Evolutionary conservation across 2,797 vertebrate genomes (phyloP).

Genomic region (Arremon aurantiirostris): DNA sequence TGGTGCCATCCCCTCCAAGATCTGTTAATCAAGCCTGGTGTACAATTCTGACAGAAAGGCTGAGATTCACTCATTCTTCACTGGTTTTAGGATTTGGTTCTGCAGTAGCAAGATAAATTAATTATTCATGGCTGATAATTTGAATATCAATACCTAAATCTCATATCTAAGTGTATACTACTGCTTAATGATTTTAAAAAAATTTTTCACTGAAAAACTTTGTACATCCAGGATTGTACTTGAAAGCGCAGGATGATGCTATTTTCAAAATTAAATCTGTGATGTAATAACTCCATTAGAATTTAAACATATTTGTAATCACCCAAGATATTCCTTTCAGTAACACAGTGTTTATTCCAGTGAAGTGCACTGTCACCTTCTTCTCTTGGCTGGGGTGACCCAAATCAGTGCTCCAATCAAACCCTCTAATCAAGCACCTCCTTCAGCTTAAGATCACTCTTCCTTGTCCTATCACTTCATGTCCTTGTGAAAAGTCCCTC

Average conservation of each 20-base stretch:
- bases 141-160: neutral
- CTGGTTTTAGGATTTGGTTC: neutral
- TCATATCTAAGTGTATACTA: neutral
- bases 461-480: neutral
- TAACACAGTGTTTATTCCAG: neutral
- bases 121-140: neutral
- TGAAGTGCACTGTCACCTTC: neutral
- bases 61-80: slow-evolving; percentile 61
- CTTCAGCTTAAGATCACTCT: neutral
- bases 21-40: slow-evolving; percentile 13
- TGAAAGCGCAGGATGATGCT: neutral
- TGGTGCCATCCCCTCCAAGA: slow-evolving; percentile 19
- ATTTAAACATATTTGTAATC: neutral
- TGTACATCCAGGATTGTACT: neutral
- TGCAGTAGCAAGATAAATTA: slow-evolving; percentile 11
- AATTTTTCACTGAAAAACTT: neutral
- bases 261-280: neutral
- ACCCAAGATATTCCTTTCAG: neutral
- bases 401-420: neutral
- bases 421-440: neutral
- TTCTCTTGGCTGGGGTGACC: neutral
- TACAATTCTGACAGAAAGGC: slow-evolving; percentile 38
- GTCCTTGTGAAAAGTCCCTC: neutral
- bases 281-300: neutral
- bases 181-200: neutral